Conservation (phyloP, 2,113 vertebrate species). For the Colinus virginianus region DNA sequence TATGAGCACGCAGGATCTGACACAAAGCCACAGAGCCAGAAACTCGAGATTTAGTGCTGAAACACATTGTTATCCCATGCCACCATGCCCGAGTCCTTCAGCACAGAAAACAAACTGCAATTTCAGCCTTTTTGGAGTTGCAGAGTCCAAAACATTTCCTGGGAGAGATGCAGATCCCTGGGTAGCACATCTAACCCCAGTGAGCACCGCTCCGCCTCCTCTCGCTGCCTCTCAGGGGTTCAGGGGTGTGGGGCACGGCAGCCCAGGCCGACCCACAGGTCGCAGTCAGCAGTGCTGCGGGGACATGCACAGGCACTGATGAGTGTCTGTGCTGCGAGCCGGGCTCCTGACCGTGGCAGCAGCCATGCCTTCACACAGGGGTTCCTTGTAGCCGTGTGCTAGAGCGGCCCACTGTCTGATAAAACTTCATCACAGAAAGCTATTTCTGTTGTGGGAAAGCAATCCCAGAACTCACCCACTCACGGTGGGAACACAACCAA, state of each 20-base stretch:
- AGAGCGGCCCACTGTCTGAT: not conserved
- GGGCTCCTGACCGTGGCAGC: not conserved
- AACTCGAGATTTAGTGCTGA: constrained; percentile 46
- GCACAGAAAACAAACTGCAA: not conserved
- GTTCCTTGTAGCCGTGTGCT: not conserved
- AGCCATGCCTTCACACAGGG: not conserved
- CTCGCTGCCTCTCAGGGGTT: not conserved
- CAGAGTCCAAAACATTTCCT: constrained; percentile 31
- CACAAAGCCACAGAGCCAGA: constrained; percentile 63
- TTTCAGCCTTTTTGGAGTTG: constrained; percentile 23
- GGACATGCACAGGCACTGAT: too few species aligned
- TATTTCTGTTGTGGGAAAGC: constrained; percentile 32
- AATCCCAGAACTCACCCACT: constrained; percentile 31
- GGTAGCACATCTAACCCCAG: not conserved
- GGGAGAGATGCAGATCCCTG: not conserved
- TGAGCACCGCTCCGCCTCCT: not conserved
- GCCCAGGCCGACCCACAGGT: too few species aligned
- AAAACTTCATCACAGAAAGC: constrained; percentile 30
- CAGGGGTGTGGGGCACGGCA: fast-evolving
- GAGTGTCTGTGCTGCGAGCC: not conserved
- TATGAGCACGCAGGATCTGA: constrained; percentile 43
- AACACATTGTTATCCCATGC: constrained; percentile 46
- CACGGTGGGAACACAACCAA: not conserved
- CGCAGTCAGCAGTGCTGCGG: too few species aligned
- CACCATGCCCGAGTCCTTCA: not conserved